Evolutionary conservation across 2,888 invertebrate genomes (phyloP).

Genomic region (Lathronympha strigana): DNA sequence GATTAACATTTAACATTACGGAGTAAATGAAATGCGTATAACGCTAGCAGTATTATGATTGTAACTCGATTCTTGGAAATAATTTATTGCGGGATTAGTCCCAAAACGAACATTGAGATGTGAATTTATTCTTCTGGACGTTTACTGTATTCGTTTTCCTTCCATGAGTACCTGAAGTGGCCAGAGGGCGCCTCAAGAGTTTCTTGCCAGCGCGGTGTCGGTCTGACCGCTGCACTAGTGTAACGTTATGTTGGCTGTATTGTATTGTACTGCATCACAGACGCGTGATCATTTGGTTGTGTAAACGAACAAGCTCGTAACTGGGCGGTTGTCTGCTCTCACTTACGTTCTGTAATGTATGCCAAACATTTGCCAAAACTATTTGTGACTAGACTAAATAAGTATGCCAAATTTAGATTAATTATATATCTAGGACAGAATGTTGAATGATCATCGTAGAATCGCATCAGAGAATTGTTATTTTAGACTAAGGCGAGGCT

Average conservation of each 20-base stretch:
- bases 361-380: conserved; percentile 68
- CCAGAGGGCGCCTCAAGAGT: conserved; percentile 52
- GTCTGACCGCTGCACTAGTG: not conserved
- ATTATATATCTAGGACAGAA: conserved; percentile 47
- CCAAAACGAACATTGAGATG: conserved; percentile 45
- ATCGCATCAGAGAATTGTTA: conserved; percentile 54
- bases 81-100: conserved; percentile 45
- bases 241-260: not conserved
- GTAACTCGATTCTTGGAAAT: conserved; percentile 49
- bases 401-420: conserved; percentile 55
- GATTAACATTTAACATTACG: conserved; percentile 54
- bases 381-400: conserved; percentile 55
- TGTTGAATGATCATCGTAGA: conserved; percentile 51
- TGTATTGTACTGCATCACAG: conserved; percentile 60
- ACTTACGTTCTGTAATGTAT: conserved; percentile 57
- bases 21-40: conserved; percentile 54
- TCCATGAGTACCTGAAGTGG: conserved; percentile 71
- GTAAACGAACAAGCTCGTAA: conserved; percentile 70
- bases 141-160: conserved; percentile 60
- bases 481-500: conserved; percentile 63
- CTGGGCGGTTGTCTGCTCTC: conserved; percentile 53
- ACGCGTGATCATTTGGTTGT: conserved; percentile 82
- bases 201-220: conserved; percentile 45
- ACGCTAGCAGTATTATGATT: conserved; percentile 61
- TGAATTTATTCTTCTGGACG: conserved; percentile 46